phyloP scores from a whole-genome alignment of 2,888 invertebrate genomes.

The Toxonevra muliebris region DNA sequence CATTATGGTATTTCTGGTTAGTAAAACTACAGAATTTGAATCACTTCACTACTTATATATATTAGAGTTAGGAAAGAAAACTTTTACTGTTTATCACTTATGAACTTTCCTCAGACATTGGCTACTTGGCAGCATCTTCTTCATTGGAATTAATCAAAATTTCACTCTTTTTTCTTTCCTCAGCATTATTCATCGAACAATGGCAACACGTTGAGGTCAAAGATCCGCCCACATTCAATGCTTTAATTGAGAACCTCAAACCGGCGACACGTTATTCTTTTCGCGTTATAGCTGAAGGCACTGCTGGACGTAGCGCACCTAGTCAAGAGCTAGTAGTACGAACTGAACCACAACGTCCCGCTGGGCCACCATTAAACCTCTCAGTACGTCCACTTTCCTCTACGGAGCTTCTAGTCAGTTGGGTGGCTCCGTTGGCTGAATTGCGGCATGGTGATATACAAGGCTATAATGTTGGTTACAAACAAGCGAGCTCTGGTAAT shows the following conservation, averaged over 20 bases:
- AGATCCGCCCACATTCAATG: conserved; percentile 73
- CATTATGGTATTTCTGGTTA: too few relatives aligned
- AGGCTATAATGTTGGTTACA: conserved; percentile 76
- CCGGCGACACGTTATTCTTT: conserved; percentile 77
- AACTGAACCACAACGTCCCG: conserved; percentile 77
- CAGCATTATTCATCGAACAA: conserved; percentile 63
- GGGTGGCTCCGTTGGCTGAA: conserved; percentile 76
- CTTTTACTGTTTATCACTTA: background rate
- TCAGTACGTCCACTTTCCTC: conserved; percentile 76
- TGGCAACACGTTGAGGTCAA: conserved; percentile 75
- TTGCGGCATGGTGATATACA: conserved; percentile 78
- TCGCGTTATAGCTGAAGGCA: conserved; percentile 78
- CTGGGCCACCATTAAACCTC: conserved; percentile 75
- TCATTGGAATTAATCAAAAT: too few relatives aligned
- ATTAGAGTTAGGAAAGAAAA: too few relatives aligned
- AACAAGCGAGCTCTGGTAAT: conserved; percentile 65
- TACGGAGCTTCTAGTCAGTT: conserved; percentile 77
- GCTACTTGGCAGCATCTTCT: background rate
- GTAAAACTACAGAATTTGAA: too few relatives aligned
- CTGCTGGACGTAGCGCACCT: conserved; percentile 75
- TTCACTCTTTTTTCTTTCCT: conserved; percentile 20
- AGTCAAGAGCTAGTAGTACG: conserved; percentile 72
- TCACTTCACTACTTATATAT: too few relatives aligned
- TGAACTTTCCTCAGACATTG: background rate
- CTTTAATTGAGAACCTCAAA: conserved; percentile 74